Evolutionary conservation across 2,113 vertebrate species (phyloP), one percentile per base, ranked within the genome.

Genomic region (Oncorhynchus gorbuscha): DNA sequence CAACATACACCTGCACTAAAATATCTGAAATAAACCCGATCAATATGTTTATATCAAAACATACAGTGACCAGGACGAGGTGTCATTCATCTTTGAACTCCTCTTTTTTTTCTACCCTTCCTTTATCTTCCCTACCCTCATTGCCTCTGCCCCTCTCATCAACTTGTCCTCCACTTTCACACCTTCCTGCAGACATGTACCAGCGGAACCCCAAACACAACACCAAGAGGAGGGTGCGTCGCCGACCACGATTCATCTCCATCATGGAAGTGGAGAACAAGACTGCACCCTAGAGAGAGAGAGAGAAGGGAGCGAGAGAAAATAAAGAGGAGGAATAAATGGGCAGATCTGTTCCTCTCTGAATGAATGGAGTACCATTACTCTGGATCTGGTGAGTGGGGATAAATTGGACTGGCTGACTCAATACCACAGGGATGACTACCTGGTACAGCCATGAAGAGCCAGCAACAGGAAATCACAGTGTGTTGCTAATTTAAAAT

Each of bases 201-300:
- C 96, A 97, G 90, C 93, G 81, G 80, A 98, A 97, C 74, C 20
- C 28, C n/a, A 71, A 24, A 3, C 92, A 81, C 79, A 91, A 91
- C 76, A 96, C 95, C 24, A 74, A 1, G 87, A 94, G 95, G 79
- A 88, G 0, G 7, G 89, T 97, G 55, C 84, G 90, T 55, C 92
- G 96, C 2, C 92, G 96, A 30, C 96, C 96, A 9, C 91, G 88
- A 70, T 97, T 95, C 0, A 83, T 95, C 64, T 95, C 95, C 58
- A 65, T 75, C 48, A 87, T 88, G 28, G 92, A 95, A 7, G 93
- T 96, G 80, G 89, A 91, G 73, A 86, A 55, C 48, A 86, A 88
- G 74, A 90, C 80, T 45, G 76, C 69, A 13, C 39, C 80, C 78
- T 85, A 67, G 32, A 35, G 67, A 35, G 32, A 35, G 32, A 35